Conservation (phyloP, 2,113 vertebrate species). For the Motacilla alba region DNA sequence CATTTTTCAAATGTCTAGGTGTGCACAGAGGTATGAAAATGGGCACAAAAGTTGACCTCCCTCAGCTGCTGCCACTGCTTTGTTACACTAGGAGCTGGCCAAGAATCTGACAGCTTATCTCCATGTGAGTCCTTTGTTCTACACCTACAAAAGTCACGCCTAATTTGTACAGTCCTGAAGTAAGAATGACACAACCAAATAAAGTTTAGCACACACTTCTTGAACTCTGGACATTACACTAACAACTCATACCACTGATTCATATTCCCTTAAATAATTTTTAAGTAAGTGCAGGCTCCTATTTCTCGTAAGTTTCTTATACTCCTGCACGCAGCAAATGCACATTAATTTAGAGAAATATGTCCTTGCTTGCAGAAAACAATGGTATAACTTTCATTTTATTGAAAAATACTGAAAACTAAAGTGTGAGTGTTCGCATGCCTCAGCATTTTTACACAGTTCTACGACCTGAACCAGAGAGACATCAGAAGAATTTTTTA, state of each 20-base stretch:
- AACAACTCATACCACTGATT: not conserved
- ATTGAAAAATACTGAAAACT: not conserved
- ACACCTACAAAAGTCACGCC: not conserved
- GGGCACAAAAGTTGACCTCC: not conserved
- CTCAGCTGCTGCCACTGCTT: not conserved
- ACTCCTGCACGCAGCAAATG: not conserved
- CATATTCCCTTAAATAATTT: not conserved
- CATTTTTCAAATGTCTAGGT: not conserved
- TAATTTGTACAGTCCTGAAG: constrained; percentile 12
- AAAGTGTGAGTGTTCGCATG: not conserved
- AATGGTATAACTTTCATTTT: not conserved
- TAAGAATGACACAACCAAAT: not conserved
- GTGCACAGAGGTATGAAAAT: not conserved
- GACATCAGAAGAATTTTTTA: not conserved
- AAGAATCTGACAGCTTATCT: constrained; percentile 11
- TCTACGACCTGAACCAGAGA: not conserved
- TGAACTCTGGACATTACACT: not conserved
- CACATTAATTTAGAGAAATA: not conserved
- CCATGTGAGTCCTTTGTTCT: not conserved
- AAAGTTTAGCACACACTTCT: not conserved
- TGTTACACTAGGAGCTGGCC: not conserved
- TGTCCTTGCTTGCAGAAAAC: not conserved
- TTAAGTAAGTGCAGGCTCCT: not conserved
- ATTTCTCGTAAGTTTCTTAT: not conserved
- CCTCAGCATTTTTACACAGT: not conserved